Conservation (phyloP, 2,113 vertebrate species). For the Phaetusa simplex region DNA sequence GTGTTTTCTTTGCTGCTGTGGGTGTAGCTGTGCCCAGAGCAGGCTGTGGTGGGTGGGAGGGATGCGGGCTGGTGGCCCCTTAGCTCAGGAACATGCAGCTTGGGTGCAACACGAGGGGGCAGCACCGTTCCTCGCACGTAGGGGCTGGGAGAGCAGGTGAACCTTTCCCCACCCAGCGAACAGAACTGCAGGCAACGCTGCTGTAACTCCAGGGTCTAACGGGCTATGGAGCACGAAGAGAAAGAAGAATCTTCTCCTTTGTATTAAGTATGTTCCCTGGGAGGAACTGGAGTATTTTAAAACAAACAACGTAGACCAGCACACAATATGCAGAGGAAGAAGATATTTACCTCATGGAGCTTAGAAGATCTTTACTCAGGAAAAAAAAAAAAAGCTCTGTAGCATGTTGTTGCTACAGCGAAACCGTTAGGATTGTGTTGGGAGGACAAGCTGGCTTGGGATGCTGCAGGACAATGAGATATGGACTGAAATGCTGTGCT, state of each 20-base stretch:
- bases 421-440: neutral
- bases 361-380: neutral
- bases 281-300: neutral
- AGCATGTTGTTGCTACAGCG: neutral
- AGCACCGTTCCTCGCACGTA: neutral
- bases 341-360: neutral
- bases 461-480: neutral
- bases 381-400: neutral
- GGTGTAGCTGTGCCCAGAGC: neutral
- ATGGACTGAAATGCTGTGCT: neutral
- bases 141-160: neutral
- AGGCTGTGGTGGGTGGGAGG: neutral
- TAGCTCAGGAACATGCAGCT: neutral
- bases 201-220: neutral
- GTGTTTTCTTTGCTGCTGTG: neutral
- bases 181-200: neutral
- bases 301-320: neutral
- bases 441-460: neutral
- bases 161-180: neutral
- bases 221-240: neutral
- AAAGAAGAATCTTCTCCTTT: neutral
- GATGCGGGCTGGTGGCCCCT: neutral
- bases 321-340: neutral
- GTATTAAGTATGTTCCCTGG: neutral
- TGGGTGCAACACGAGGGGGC: neutral